phyloP scores from a whole-genome alignment of 2,888 invertebrate species.

The Scaptomyza polygonia region DNA sequence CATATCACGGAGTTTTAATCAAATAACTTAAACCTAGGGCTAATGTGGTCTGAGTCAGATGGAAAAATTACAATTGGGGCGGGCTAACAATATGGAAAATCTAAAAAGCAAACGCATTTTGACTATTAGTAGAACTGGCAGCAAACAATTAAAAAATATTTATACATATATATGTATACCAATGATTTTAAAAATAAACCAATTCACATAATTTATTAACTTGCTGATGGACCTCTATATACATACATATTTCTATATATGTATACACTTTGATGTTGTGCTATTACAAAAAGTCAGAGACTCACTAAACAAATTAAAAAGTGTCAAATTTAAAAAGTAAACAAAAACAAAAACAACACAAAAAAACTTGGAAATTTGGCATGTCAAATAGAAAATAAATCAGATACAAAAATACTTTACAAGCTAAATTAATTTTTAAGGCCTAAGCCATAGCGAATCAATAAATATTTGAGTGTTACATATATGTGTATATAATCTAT shows the following conservation, averaged over 20 bases:
- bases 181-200: constrained; percentile 4
- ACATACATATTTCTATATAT: too few relatives aligned
- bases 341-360: not conserved
- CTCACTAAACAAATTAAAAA: constrained; percentile 26
- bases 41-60: constrained; percentile 15
- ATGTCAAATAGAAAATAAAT: constrained; percentile 8
- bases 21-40: not conserved
- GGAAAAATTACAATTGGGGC: not conserved
- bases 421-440: constrained; percentile 43
- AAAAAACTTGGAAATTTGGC: constrained; percentile 12
- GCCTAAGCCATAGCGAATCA: constrained; percentile 50
- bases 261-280: constrained; percentile 3
- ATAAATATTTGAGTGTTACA: constrained; percentile 39
- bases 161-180: not conserved
- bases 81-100: too few relatives aligned
- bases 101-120: not conserved
- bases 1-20: constrained; percentile 27
- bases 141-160: not conserved
- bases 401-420: constrained; percentile 21
- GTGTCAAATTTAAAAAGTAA: constrained; percentile 41
- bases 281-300: not conserved
- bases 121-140: not conserved
- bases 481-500: constrained; percentile 50
- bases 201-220: constrained; percentile 7
- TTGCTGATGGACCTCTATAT: constrained; percentile 9